Conservation (phyloP, 1,140 invertebrate species). For the Melipona quadrifasciata region DNA sequence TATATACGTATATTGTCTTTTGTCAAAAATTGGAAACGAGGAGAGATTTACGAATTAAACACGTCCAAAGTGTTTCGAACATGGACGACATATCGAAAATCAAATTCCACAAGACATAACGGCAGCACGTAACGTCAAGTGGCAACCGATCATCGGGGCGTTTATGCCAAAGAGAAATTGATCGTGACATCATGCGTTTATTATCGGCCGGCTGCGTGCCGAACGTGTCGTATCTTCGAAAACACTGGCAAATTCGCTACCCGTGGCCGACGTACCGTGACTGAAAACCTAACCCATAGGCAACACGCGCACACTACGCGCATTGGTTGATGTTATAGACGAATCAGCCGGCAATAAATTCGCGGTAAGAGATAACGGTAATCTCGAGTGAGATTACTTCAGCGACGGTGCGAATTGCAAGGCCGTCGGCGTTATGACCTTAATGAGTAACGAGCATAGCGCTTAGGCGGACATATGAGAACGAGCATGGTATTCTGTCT, state of each 20-base stretch:
- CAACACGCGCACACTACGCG: constrained; percentile 2
- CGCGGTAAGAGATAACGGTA: constrained; percentile 66
- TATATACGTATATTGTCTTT: not conserved
- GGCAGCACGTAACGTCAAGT: not conserved
- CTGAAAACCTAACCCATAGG: constrained; percentile 22
- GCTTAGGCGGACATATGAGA: constrained; percentile 49
- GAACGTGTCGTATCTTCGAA: constrained; percentile 40
- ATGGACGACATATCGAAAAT: not conserved
- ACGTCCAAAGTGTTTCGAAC: no score
- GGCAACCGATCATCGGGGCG: constrained; percentile 9
- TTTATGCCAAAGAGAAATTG: constrained; percentile 2
- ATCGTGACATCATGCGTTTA: not conserved
- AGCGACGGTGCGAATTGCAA: constrained; percentile 72
- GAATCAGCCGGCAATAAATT: constrained; percentile 63
- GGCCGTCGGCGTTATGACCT: constrained; percentile 75
- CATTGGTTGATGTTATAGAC: constrained; percentile 39
- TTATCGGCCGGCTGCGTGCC: not conserved
- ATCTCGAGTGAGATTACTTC: constrained; percentile 59
- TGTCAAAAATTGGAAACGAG: not conserved
- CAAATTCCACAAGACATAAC: constrained; percentile 9
- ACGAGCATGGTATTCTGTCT: constrained; percentile 41
- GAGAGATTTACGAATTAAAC: not conserved
- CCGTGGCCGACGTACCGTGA: constrained; percentile 26
- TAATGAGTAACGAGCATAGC: constrained; percentile 75
- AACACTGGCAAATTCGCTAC: not conserved